Evolutionary conservation across 2,113 vertebrate genomes (phyloP).

Genomic region (Vidua chalybeata): DNA sequence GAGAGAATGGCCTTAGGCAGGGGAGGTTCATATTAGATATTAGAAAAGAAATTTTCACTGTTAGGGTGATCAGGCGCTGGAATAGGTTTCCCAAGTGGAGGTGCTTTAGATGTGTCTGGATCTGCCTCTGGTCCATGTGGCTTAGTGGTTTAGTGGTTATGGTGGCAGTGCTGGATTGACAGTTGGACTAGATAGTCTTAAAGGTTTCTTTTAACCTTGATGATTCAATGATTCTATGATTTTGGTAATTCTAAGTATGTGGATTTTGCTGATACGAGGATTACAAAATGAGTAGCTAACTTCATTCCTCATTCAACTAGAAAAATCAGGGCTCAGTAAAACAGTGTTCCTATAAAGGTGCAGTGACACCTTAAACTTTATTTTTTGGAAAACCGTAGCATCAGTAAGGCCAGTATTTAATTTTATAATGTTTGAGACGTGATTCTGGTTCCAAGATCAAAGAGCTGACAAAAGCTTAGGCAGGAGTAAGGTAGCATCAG

Average conservation of each 20-base stretch:
- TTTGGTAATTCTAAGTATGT: not conserved
- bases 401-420: not conserved
- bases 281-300: not conserved
- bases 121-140: not conserved
- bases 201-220: not conserved
- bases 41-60: not conserved
- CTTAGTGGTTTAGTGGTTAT: not conserved
- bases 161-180: not conserved
- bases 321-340: not conserved
- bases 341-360: not conserved
- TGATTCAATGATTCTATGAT: not conserved
- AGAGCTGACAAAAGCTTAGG: not conserved
- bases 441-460: not conserved
- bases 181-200: not conserved
- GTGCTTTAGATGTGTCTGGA: not conserved
- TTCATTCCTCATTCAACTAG: not conserved
- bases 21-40: not conserved
- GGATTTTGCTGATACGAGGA: not conserved
- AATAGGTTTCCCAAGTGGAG: not conserved
- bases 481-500: not conserved
- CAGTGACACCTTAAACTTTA: not conserved
- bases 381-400: not conserved
- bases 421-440: not conserved
- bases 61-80: not conserved
- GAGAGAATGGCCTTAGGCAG: not conserved